Percentiles rank a stretch among this genome's conserved stretches.
Conservation (phyloP, 2,113 vertebrate genomes). For the Sylvietta virens region DNA sequence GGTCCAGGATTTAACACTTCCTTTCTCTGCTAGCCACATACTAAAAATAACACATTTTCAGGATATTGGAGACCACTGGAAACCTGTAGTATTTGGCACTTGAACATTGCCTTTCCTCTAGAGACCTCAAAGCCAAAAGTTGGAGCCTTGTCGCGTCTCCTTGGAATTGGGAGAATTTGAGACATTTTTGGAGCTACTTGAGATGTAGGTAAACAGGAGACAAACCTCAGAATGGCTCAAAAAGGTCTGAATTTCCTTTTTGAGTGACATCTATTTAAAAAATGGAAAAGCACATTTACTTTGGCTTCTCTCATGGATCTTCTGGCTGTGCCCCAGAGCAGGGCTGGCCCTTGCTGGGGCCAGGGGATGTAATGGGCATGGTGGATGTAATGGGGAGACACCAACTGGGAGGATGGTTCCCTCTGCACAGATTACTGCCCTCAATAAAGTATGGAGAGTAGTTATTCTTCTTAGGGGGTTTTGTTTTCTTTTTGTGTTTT, state of each 20-base stretch:
- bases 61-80: conserved; percentile 40
- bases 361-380: not conserved
- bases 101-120: not conserved
- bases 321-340: not conserved
- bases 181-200: not conserved
- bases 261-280: not conserved
- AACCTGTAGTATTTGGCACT: conserved; percentile 39
- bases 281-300: not conserved
- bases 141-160: accelerated
- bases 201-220: not conserved
- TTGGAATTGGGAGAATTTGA: not conserved
- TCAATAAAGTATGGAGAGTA: not conserved
- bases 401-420: not conserved
- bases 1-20: conserved; percentile 63
- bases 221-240: not conserved
- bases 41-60: conserved; percentile 63
- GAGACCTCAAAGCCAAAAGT: not conserved
- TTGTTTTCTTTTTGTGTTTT: not conserved
- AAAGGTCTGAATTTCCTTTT: not conserved
- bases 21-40: conserved; percentile 35
- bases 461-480: not conserved
- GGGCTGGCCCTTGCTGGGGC: not conserved
- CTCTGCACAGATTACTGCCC: not conserved
- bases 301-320: not conserved
- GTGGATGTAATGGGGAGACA: too few species aligned